Evolutionary conservation across 2,797 vertebrate genomes (phyloP).

Genomic region (Coilia nasus): DNA sequence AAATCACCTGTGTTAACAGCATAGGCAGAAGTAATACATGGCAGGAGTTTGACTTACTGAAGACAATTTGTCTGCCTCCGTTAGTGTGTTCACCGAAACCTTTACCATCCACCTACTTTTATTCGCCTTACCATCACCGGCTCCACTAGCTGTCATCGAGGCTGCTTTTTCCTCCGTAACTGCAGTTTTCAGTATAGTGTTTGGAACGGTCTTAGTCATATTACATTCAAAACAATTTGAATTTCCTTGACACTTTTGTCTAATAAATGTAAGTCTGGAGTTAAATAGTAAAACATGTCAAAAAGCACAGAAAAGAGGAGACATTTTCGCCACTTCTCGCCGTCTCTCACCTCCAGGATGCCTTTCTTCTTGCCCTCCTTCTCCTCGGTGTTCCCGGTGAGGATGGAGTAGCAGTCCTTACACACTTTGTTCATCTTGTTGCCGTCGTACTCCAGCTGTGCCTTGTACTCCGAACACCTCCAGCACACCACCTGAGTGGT

Average conservation of each 20-base stretch:
- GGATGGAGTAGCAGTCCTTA: conserved; percentile 86
- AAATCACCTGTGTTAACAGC: too few relatives aligned
- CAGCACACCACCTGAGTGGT: conserved; percentile 90
- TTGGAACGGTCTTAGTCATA: conserved; percentile 2
- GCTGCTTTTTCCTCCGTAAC: conserved; percentile 33
- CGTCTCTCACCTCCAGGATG: conserved; percentile 83
- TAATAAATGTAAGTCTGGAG: not conserved
- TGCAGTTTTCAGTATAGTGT: conserved; percentile 25
- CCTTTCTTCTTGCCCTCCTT: conserved; percentile 87
- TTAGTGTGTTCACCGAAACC: not conserved
- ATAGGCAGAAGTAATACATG: too few relatives aligned
- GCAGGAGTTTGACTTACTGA: too few relatives aligned
- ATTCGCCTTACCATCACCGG: conserved; percentile 33
- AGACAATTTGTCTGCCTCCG: not conserved
- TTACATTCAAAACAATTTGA: not conserved
- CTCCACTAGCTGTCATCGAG: conserved; percentile 25
- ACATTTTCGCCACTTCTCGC: not conserved
- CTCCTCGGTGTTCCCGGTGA: conserved; percentile 82
- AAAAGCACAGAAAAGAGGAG: not conserved
- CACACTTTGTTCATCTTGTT: conserved; percentile 95
- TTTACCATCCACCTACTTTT: not conserved
- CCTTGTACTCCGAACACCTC: conserved; percentile 98
- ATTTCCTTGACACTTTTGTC: not conserved
- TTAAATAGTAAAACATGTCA: not conserved
- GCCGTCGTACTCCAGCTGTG: conserved; percentile 85